Percentiles rank a stretch among this genome's conserved stretches.
These are phyloP conservation scores for Capricornis sumatraensis DNA, from an alignment of 2,113 vertebrate species.

Conservation along the genomic window DNA sequence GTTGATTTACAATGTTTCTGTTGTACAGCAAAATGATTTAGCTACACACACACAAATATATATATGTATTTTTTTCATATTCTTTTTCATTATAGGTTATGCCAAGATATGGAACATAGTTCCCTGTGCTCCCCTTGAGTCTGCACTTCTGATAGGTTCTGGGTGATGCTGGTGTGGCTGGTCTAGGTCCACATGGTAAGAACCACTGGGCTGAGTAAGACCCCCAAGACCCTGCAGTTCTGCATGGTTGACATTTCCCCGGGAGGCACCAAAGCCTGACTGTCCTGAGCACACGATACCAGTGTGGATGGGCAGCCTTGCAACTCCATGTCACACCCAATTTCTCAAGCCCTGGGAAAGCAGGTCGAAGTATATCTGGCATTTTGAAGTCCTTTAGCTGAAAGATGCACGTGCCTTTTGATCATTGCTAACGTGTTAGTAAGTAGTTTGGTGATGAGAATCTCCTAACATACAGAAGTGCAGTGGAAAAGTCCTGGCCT, in stretches of 20 bases:
- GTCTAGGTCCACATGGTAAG: too few relatives aligned
- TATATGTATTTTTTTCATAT: too few relatives aligned
- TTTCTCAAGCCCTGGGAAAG: not conserved
- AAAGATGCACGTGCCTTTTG: not conserved
- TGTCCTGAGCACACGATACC: fast-evolving
- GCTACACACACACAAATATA: not conserved
- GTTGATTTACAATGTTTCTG: not conserved
- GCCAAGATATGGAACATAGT: not conserved
- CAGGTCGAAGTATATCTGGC: not conserved
- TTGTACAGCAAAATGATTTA: not conserved
- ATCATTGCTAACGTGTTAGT: not conserved
- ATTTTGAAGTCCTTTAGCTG: not conserved
- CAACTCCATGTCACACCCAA: fast-evolving
- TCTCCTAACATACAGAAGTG: not conserved
- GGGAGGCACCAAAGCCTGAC: not conserved
- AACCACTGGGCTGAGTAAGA: fast-evolving
- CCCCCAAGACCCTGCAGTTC: not conserved
- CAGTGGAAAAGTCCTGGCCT: not conserved
- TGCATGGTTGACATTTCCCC: not conserved
- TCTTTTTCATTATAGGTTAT: not conserved
- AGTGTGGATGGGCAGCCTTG: fast-evolving
- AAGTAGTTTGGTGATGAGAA: not conserved
- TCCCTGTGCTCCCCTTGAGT: not conserved
- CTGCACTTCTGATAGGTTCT: not conserved
- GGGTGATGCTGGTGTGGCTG: not conserved